Conservation (phyloP, 1,140 invertebrate species). For the Drosophila kikkawai region DNA sequence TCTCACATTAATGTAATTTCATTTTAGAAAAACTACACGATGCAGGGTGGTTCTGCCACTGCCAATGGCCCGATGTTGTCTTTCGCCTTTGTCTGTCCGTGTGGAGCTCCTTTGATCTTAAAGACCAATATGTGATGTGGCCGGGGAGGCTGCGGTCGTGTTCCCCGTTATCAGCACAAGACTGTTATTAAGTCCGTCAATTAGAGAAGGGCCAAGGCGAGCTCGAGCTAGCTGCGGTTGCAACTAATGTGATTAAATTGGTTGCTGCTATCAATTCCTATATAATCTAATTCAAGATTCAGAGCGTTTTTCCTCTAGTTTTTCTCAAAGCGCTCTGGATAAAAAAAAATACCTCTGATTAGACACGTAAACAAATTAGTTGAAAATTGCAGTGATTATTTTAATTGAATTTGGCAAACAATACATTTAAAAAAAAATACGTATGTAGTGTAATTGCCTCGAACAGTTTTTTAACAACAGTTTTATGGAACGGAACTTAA, state of each 20-base stretch:
- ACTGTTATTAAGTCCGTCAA: constrained; percentile 67
- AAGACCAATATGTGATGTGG: constrained; percentile 54
- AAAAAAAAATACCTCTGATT: constrained; percentile 1
- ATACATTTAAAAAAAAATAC: neutral
- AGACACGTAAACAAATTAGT: constrained; percentile 27
- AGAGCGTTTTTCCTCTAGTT: neutral
- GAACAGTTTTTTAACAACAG: constrained; percentile 20
- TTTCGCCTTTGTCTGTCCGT: constrained; percentile 35
- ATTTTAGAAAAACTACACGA: constrained; percentile 79
- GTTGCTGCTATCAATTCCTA: neutral
- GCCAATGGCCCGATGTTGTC: constrained; percentile 49
- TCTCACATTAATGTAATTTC: constrained; percentile 83
- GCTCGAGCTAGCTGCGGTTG: constrained; percentile 7
- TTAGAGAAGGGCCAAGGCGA: constrained; percentile 16
- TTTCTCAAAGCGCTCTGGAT: neutral
- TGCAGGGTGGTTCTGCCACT: constrained; percentile 52
- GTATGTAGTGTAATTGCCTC: constrained; percentile 2
- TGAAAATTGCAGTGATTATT: constrained; percentile 35
- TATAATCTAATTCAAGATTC: constrained; percentile 15
- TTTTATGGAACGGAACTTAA: constrained; percentile 32
- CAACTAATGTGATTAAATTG: constrained; percentile 39
- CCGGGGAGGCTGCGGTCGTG: constrained; percentile 26
- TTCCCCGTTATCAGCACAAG: constrained; percentile 63
- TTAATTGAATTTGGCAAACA: constrained; percentile 33
- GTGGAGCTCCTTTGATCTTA: constrained; percentile 65